A percentile compares a stretch with the other conserved stretches of the same genome.
Conservation (phyloP, 2,888 invertebrate genomes). For the Harpagoxenus sublaevis region DNA sequence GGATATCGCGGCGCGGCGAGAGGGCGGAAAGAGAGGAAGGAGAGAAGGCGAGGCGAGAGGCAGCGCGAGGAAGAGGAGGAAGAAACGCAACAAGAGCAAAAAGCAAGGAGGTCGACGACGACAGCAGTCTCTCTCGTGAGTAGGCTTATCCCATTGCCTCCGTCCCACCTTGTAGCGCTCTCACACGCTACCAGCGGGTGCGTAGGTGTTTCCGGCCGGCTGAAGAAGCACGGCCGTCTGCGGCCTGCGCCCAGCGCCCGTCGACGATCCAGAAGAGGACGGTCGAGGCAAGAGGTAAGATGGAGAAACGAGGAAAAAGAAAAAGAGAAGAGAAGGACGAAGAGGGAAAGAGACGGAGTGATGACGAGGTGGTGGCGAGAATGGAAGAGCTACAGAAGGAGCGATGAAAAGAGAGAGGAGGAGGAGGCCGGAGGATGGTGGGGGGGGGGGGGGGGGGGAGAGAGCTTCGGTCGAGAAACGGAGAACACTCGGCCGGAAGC, state of each 20-base stretch:
- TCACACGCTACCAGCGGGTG: conserved; percentile 72
- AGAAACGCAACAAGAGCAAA: conserved; percentile 37
- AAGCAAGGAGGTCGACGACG: conserved; percentile 53
- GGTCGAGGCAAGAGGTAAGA: conserved; percentile 39
- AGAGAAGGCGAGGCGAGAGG: conserved; percentile 25
- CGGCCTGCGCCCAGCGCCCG: conserved; percentile 20
- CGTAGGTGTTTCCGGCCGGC: conserved; percentile 82
- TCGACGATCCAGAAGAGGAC: conserved; percentile 54
- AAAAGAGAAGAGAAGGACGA: conserved; percentile 36
- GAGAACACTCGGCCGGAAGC: conserved; percentile 83
- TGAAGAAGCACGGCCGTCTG: conserved; percentile 74
- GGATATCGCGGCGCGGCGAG: conserved; percentile 15
- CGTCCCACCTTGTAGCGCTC: conserved; percentile 59
- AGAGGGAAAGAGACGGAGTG: conserved; percentile 46
- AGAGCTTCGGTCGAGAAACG: conserved; percentile 62
- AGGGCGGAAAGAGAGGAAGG: neutral
- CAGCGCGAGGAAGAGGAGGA: conserved; percentile 33
- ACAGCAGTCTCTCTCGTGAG: conserved; percentile 61
- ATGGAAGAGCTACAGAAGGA: conserved; percentile 41
- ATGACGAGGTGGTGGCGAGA: conserved; percentile 61
- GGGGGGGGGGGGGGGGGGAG: conserved; percentile 40
- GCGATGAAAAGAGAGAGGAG: conserved; percentile 56
- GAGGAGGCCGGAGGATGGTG: conserved; percentile 14
- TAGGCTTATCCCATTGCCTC: conserved; percentile 63
- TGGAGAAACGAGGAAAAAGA: conserved; percentile 44